phyloP scores from a whole-genome alignment of 53 echinoderm and acorn worm species.

The Paelopatides confundens region DNA sequence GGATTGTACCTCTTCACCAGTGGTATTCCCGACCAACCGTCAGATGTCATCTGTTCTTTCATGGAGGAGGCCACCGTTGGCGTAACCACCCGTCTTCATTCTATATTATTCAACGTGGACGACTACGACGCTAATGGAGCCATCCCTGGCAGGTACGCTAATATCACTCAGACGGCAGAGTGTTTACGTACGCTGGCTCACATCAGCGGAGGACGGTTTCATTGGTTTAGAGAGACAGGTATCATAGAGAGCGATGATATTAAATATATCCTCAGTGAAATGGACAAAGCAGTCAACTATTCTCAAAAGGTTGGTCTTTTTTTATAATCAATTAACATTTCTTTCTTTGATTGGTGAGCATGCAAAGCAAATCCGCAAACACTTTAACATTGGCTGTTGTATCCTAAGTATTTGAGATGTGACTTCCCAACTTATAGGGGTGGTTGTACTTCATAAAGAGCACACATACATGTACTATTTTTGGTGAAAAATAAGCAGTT shows the following conservation, averaged over 20 bases:
- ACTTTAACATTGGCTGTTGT: neutral
- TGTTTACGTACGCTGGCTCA: constrained; percentile 96
- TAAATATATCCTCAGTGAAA: constrained; percentile 88
- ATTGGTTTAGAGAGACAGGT: constrained; percentile 98
- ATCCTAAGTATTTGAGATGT: neutral
- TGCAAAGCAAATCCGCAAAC: neutral
- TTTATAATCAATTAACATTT: neutral
- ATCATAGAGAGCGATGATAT: constrained; percentile 99
- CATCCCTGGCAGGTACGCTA: constrained; percentile 96
- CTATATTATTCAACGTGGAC: constrained; percentile 97
- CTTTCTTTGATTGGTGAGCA: too few relatives aligned
- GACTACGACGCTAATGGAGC: constrained; percentile 86
- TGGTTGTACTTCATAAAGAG: too few relatives aligned
- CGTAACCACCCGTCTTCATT: constrained; percentile 80
- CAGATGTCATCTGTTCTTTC: constrained; percentile 94
- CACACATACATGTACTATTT: too few relatives aligned
- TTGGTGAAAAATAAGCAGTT: too few relatives aligned
- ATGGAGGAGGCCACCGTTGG: constrained; percentile 93
- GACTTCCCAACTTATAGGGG: too few relatives aligned
- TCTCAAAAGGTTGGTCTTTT: constrained; percentile 86
- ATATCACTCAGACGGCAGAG: constrained; percentile 98
- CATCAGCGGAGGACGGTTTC: constrained; percentile 91
- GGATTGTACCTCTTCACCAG: constrained; percentile 98
- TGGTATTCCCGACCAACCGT: constrained; percentile 94
- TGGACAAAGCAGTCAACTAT: constrained; percentile 99